phyloP scores from a whole-genome alignment of 1,140 invertebrate species.

The Heliconius hewitsoni region DNA sequence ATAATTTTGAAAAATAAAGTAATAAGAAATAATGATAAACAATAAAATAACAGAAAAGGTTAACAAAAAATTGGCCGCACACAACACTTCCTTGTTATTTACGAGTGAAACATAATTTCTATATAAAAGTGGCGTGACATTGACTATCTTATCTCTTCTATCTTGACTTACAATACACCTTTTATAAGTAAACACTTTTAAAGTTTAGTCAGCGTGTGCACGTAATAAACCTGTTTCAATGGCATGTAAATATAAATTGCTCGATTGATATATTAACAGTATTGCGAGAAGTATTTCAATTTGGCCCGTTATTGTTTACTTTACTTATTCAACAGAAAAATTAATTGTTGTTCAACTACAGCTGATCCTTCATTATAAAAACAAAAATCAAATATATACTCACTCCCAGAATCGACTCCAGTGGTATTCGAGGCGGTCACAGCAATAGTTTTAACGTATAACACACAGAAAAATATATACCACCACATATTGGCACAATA shows the following conservation, averaged over 20 bases:
- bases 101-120: neutral
- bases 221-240: conserved; percentile 61
- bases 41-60: neutral
- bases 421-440: conserved; percentile 59
- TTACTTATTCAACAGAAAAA: neutral
- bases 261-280: conserved; percentile 13
- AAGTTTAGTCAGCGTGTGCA: conserved; percentile 44
- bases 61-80: neutral
- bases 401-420: conserved; percentile 52
- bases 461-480: conserved; percentile 72
- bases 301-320: neutral
- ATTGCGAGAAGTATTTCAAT: neutral
- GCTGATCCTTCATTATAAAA: neutral
- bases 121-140: conserved; percentile 40
- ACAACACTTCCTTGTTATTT: neutral
- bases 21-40: neutral
- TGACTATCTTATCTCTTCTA: conserved; percentile 38
- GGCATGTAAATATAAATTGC: conserved; percentile 45
- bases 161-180: conserved; percentile 25
- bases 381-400: conserved; percentile 40
- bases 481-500: conserved; percentile 76
- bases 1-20: no score
- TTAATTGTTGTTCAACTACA: neutral
- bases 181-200: conserved; percentile 45
- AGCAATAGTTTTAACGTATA: conserved; percentile 64